These are phyloP conservation scores for Gordius sp. DNA, from an alignment of 2,888 invertebrate genomes.

Conservation along the genomic window DNA sequence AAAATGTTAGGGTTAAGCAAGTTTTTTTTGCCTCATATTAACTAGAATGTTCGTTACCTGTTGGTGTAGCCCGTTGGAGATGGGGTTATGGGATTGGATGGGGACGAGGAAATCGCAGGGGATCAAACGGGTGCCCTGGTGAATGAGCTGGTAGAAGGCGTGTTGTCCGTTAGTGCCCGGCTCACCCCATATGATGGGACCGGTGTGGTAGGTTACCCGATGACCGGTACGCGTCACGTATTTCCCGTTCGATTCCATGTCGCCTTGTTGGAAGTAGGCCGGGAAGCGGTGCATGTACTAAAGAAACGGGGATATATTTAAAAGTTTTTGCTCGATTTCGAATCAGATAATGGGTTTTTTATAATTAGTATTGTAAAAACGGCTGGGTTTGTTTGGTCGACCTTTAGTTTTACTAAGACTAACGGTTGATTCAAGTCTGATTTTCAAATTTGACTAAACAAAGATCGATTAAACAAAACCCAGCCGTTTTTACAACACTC, in stretches of 20 bases:
- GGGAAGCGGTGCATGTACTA: slow-evolving; percentile 81
- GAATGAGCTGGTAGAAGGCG: slow-evolving; percentile 94
- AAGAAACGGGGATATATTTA: slow-evolving; percentile 19
- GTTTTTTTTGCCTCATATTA: too few relatives aligned
- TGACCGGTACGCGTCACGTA: slow-evolving; percentile 33
- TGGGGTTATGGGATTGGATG: slow-evolving; percentile 63
- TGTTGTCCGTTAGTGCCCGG: slow-evolving; percentile 98
- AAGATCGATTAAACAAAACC: too few relatives aligned
- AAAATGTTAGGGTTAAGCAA: too few relatives aligned
- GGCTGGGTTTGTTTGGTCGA: too few relatives aligned
- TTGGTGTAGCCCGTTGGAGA: slow-evolving; percentile 52
- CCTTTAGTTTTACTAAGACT: too few relatives aligned
- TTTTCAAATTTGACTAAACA: too few relatives aligned
- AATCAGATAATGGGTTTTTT: too few relatives aligned
- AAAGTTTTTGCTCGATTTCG: too few relatives aligned
- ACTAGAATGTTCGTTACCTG: slow-evolving; percentile 39
- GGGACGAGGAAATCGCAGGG: slow-evolving; percentile 91
- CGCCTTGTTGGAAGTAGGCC: slow-evolving; percentile 97
- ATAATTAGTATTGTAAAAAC: too few relatives aligned
- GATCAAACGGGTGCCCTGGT: slow-evolving; percentile 65
- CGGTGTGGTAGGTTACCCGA: slow-evolving; percentile 33
- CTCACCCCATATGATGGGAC: slow-evolving; percentile 82
- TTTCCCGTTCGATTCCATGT: slow-evolving; percentile 99
- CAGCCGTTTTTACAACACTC: too few relatives aligned
- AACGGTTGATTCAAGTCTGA: too few relatives aligned